A percentile compares a stretch with the other conserved stretches of the same genome.
Conservation (phyloP, 2,888 invertebrate genomes). For the Amblyjoppa fuscipennis region DNA sequence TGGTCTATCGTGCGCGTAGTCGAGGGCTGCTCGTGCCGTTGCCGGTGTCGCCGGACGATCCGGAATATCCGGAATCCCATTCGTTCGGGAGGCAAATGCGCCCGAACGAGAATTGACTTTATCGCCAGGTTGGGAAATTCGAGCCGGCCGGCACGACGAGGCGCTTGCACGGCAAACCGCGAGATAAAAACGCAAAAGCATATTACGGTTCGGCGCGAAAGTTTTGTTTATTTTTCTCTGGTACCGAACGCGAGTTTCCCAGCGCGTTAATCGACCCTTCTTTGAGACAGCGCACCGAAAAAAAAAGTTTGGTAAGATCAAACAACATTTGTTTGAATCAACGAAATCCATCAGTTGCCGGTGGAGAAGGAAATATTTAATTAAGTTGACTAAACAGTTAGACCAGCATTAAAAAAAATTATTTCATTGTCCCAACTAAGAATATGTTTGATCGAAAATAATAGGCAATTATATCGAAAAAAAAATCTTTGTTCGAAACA, state of each 20-base stretch:
- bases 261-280: neutral
- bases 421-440: no score
- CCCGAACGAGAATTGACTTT: constrained; percentile 28
- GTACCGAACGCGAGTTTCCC: neutral
- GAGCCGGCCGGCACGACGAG: constrained; percentile 8
- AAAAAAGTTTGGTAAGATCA: no score
- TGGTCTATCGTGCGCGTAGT: constrained; percentile 45
- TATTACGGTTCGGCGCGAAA: constrained; percentile 30
- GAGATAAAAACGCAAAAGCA: constrained; percentile 69
- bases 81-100: constrained; percentile 7
- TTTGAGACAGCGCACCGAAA: neutral
- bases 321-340: no score
- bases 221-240: neutral
- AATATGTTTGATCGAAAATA: no score
- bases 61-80: constrained; percentile 14
- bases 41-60: neutral
- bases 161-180: constrained; percentile 66
- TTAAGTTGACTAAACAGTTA: no score
- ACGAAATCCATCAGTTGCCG: no score
- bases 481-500: no score
- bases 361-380: no score
- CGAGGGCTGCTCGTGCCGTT: constrained; percentile 1
- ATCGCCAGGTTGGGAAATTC: constrained; percentile 26
- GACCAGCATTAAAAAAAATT: no score
- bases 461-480: no score